Evolutionary conservation across 1,140 invertebrate species (phyloP), one percentile per base, ranked within the genome.

Genomic region (Eupeodes corollae): DNA sequence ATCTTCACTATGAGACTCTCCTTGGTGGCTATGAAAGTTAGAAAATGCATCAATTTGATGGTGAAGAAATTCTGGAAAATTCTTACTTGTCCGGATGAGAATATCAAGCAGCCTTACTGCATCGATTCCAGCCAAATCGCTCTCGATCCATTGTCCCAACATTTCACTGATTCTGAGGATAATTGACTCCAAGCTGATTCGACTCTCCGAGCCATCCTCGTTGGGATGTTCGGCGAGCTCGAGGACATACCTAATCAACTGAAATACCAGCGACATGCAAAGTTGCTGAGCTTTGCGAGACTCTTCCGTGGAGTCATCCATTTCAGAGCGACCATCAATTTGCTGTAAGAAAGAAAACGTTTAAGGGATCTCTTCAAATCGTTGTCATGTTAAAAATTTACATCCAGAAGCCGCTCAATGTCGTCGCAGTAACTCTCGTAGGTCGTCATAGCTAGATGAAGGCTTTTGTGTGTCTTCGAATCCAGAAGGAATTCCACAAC

Each of bases 401-500:
- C 63, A 41, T 64, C 54, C 12, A 67, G 39, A 13, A 67, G 41
- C 3, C 53, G 49, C 31, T 67, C 63, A 30, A 67, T 56, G 43
- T 67, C 63, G 35, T 56, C 56, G 38, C 55, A 59, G 49, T 59
- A 67, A 32, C 62, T 46, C 1, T 43, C 43, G 37, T 67, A 61
- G n/a, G 46, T 52, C 13, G 59, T 41, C 61, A 67, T 62, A 9
- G 63, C 58, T 6, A 50, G 47, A 31, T 67, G 52, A 9, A 67
- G 46, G 9, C 58, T 55, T 15, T 53, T 48, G 33, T 67, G 56
- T 6, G 50, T 41, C 5, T 55, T 54, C 0, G 63, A 61, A 32
- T 67, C 63, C 15, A 57, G 35, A 11, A 77, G 72, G 48, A 78
- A 77, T 46, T 77, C 74, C 3, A 75, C 69, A 18, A 75, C 72